These are phyloP conservation scores for Apis dorsata DNA, from an alignment of 1,140 invertebrate genomes.

Conservation along the genomic window DNA sequence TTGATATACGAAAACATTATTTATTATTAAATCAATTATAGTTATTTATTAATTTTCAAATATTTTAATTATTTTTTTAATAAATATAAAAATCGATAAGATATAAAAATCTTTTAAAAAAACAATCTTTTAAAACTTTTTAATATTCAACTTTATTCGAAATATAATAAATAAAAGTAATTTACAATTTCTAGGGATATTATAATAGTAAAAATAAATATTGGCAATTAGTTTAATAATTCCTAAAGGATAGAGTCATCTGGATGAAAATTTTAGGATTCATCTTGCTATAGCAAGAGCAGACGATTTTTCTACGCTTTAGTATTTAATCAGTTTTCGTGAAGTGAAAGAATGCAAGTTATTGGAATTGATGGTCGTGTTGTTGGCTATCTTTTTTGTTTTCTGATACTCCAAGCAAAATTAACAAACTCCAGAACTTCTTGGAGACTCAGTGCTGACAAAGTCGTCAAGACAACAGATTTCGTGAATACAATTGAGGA, in stretches of 20 bases:
- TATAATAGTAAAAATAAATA: not conserved
- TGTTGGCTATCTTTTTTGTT: constrained; percentile 71
- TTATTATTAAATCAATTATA: not conserved
- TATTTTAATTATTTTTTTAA: not conserved
- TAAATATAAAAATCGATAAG: not conserved
- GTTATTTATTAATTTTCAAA: not conserved
- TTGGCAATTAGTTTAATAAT: constrained; percentile 16
- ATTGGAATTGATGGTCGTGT: constrained; percentile 59
- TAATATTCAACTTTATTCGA: not conserved
- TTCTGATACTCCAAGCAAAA: constrained; percentile 74
- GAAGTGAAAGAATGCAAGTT: constrained; percentile 48
- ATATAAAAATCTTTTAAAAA: not conserved
- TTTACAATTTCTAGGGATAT: not conserved
- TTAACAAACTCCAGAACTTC: constrained; percentile 76
- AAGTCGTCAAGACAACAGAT: constrained; percentile 74
- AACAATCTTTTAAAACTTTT: not conserved
- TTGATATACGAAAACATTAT: not conserved
- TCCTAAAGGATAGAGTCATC: constrained; percentile 26
- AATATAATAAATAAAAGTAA: not conserved
- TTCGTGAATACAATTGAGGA: constrained; percentile 67
- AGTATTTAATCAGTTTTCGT: constrained; percentile 18
- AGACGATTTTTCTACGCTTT: constrained; percentile 27
- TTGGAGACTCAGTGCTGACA: constrained; percentile 75
- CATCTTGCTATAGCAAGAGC: constrained; percentile 30
- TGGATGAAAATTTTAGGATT: constrained; percentile 33